A percentile compares a stretch with the other conserved stretches of the same genome.
These are phyloP conservation scores for Cromileptes altivelis DNA, from an alignment of 2,113 vertebrate species.

Conservation along the genomic window DNA sequence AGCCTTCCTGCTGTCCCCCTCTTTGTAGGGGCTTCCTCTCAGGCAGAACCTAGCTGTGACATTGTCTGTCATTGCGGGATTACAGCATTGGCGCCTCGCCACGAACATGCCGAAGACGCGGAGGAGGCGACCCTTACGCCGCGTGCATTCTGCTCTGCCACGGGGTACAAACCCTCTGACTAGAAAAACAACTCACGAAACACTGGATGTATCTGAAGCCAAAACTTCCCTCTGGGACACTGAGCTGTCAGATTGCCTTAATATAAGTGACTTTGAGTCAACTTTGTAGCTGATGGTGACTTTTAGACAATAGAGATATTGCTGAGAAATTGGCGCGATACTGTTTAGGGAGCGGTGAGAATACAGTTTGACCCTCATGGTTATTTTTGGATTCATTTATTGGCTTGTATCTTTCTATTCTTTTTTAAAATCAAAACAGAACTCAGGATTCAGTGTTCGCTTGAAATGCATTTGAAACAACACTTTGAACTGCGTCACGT, in stretches of 20 bases:
- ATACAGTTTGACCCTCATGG: not conserved
- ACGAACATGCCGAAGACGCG: constrained; percentile 49
- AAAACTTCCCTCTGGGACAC: constrained; percentile 43
- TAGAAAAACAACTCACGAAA: constrained; percentile 45
- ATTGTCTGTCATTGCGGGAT: constrained; percentile 76
- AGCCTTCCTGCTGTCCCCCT: constrained; percentile 40
- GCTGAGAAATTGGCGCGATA: not conserved
- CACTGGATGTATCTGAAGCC: constrained; percentile 23
- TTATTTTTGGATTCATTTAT: constrained; percentile 20
- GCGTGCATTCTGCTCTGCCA: constrained; percentile 45
- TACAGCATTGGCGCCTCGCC: constrained; percentile 61
- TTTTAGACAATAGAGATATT: constrained; percentile 26
- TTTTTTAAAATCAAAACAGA: constrained; percentile 20
- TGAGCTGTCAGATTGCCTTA: constrained; percentile 46
- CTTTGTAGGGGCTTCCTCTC: constrained; percentile 69
- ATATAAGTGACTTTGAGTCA: constrained; percentile 58
- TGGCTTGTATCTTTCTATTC: not conserved
- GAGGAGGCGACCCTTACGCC: constrained; percentile 57
- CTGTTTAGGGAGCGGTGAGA: not conserved
- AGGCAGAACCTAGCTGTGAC: constrained; percentile 69
- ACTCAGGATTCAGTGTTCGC: not conserved
- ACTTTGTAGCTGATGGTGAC: constrained; percentile 52
- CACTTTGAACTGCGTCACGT: constrained; percentile 7
- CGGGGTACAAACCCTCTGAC: constrained; percentile 34
- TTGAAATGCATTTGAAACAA: constrained; percentile 30